phyloP scores from a whole-genome alignment of 2,113 vertebrate species.

The Bubo scandiacus region DNA sequence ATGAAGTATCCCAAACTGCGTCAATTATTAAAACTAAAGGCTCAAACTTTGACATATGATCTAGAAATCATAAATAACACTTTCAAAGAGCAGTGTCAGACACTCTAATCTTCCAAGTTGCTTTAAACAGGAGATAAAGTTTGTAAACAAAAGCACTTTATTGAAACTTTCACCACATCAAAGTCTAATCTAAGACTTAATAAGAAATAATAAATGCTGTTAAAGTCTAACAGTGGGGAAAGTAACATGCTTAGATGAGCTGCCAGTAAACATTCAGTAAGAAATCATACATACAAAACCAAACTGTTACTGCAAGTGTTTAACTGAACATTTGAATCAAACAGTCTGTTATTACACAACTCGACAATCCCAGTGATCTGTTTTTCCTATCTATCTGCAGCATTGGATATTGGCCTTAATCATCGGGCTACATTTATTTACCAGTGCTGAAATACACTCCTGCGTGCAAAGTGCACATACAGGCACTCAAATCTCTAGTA shows the following conservation, averaged over 20 bases:
- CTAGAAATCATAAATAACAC: conserved; percentile 50
- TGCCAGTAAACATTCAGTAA: conserved; percentile 1
- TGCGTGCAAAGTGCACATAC: neutral
- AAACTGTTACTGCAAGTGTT: neutral
- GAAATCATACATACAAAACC: neutral
- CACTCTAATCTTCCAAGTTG: conserved; percentile 31
- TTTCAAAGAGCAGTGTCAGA: conserved; percentile 49
- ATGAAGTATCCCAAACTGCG: conserved; percentile 38
- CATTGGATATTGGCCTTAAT: neutral
- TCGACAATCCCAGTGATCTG: neutral
- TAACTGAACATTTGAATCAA: neutral
- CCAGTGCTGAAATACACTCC: neutral
- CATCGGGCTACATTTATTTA: neutral
- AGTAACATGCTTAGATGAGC: neutral
- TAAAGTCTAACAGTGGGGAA: conserved; percentile 6
- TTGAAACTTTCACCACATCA: conserved; percentile 58
- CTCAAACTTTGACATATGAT: conserved; percentile 53
- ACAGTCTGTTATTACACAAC: neutral
- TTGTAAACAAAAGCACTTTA: conserved; percentile 58
- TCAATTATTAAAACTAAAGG: conserved; percentile 57
- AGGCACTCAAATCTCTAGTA: neutral
- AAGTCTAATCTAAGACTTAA: conserved; percentile 49
- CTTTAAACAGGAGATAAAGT: conserved; percentile 51
- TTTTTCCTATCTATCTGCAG: neutral
- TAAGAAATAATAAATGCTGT: conserved; percentile 42